Evolutionary conservation across 2,113 vertebrate genomes (phyloP).

Genomic region (Silurus meridionalis): DNA sequence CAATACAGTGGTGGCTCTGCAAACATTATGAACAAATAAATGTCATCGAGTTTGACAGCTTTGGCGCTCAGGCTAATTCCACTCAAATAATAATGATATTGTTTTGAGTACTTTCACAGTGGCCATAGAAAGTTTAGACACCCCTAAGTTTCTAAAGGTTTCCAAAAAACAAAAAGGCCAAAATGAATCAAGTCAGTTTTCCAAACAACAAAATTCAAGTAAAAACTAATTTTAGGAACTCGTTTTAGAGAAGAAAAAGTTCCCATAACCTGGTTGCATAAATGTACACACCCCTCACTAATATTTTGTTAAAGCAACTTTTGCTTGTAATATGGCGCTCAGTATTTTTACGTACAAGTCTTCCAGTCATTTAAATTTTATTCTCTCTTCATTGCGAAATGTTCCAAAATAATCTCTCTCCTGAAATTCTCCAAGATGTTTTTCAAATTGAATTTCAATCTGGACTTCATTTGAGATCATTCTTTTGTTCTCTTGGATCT

Average conservation of each 20-base stretch:
- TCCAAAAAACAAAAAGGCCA: neutral
- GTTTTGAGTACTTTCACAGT: neutral
- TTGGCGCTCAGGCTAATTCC: neutral
- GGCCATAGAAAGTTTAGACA: neutral
- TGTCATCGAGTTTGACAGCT: neutral
- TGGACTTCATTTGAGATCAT: neutral
- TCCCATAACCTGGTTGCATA: neutral
- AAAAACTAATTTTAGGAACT: neutral
- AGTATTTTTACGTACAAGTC: neutral
- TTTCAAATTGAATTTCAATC: neutral
- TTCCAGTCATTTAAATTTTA: neutral
- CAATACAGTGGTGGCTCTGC: constrained; percentile 84
- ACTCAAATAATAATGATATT: neutral
- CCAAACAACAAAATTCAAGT: neutral
- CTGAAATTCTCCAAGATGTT: neutral
- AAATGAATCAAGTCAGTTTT: neutral
- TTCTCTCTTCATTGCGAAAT: neutral
- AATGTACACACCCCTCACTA: neutral
- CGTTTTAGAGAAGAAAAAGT: neutral
- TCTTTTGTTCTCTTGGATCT: neutral
- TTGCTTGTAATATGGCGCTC: neutral
- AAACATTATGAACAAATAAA: neutral
- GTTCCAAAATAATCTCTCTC: neutral
- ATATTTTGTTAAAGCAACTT: neutral
- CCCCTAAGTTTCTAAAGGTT: neutral